Percentiles rank a stretch among this genome's conserved stretches.
Conservation (phyloP, 2,113 vertebrate genomes). For the Mirounga angustirostris region DNA sequence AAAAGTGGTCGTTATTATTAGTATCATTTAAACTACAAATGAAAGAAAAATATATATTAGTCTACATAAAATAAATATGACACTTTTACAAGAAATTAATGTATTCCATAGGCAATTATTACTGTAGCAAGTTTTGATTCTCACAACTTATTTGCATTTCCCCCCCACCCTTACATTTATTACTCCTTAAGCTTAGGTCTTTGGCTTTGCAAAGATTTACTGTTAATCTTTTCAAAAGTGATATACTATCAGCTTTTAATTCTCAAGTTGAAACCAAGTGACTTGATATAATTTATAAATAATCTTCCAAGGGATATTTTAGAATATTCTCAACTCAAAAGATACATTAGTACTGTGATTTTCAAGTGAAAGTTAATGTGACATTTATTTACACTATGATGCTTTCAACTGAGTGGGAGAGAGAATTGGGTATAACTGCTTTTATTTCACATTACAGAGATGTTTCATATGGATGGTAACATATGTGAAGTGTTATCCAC, state of each 20-base stretch:
- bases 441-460: not conserved
- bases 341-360: not conserved
- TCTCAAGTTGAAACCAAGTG: not conserved
- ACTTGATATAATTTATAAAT: not conserved
- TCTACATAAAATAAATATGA: not conserved
- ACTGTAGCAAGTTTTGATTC: not conserved
- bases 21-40: not conserved
- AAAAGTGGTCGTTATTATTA: not conserved
- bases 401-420: not conserved
- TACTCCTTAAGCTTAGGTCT: not conserved
- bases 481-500: not conserved
- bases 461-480: not conserved
- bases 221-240: not conserved
- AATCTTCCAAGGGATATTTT: not conserved
- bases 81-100: not conserved
- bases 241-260: not conserved
- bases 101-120: not conserved
- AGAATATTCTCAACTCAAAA: not conserved
- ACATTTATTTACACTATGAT: not conserved
- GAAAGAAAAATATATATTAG: not conserved
- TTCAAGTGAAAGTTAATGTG: not conserved
- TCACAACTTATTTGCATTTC: not conserved
- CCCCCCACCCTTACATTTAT: not conserved
- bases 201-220: not conserved
- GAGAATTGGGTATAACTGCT: not conserved